Conservation (phyloP, 2,888 invertebrate species). For the Agonopterix arenella region DNA sequence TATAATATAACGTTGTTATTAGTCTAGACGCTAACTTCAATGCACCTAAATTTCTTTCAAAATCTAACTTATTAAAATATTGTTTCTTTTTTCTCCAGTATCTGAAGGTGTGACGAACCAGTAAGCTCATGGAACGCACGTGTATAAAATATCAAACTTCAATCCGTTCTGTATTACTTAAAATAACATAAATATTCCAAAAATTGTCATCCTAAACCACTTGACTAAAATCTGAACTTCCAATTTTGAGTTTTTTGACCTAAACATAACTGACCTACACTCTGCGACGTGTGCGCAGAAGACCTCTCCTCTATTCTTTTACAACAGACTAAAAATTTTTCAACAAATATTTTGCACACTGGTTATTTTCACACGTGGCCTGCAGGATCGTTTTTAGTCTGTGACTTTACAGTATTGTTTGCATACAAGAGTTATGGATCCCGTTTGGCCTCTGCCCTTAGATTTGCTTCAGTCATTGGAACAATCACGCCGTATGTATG, state of each 20-base stretch:
- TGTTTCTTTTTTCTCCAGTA: too few relatives aligned
- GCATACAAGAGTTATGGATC: conserved; percentile 55
- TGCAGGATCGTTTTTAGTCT: conserved; percentile 17
- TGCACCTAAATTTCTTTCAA: too few relatives aligned
- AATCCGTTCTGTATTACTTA: too few relatives aligned
- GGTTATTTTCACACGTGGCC: background rate
- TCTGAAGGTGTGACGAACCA: too few relatives aligned
- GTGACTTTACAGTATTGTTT: conserved; percentile 31
- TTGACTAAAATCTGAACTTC: conserved; percentile 39
- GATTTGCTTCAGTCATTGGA: conserved; percentile 62
- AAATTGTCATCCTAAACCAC: conserved; percentile 40
- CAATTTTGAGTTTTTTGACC: conserved; percentile 5
- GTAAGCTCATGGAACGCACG: too few relatives aligned
- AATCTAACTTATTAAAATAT: too few relatives aligned
- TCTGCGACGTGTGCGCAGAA: conserved; percentile 50
- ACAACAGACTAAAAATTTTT: conserved; percentile 9
- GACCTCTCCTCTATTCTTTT: conserved; percentile 27
- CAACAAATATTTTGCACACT: background rate
- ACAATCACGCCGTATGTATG: conserved; percentile 61
- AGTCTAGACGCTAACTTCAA: too few relatives aligned
- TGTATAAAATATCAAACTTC: too few relatives aligned
- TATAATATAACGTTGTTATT: too few relatives aligned
- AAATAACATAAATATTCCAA: too few relatives aligned
- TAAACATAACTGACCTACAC: conserved; percentile 42
- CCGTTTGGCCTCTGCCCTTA: conserved; percentile 53